Base-by-base conservation (phyloP, 2,797 vertebrate genomes). In the Diceros bicornis region DNA sequence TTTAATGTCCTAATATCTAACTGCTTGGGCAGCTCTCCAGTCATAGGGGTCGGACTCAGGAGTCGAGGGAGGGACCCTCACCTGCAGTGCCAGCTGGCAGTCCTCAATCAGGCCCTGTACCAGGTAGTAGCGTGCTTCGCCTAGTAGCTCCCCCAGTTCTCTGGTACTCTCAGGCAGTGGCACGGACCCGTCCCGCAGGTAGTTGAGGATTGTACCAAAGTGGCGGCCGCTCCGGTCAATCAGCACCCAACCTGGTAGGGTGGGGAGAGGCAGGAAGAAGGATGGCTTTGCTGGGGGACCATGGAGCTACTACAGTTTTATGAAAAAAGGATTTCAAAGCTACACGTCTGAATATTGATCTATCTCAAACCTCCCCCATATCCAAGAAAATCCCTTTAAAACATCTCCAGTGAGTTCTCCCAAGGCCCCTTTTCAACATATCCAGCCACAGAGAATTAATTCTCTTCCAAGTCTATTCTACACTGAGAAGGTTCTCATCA, bases 91-190 rank as follows among this genome's bases (percentile, higher is more conserved):
- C 95, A 98, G 98, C 74, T 99, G 98, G 98, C 99, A 99, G 97
- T 99, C 99, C 96, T 99, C 99, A 87, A 99, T 89, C 0, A 99
- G 99, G 47, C 99, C 99, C 95, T 99, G 99, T 20, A 99, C 99
- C 95, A 98, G 98, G 98, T 99, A 99, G 97, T 99, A 99, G 93
- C 99, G 99, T 12, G 99, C 99, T 98, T 99, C 99, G 7, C 99
- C 99, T 23, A 99, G 98, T 61, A 99, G 98, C 96, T 99, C 99
- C 88, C 99, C 99, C 86, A 99, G 98, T 89, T 99, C 99, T 97
- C 98, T 98, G 94, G 99, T 98, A 55, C 98, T 99, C 41, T 99
- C 99, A 4, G 99, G 99, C 59, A 99, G 99, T 7, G 99, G 99
- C 21, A 99, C 99, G 0, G 99, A 99, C 13, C 99, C 99, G n/a